Evolutionary conservation across 2,113 vertebrate species (phyloP), one percentile per base, ranked within the genome.

Genomic region (Mungos mungo): DNA sequence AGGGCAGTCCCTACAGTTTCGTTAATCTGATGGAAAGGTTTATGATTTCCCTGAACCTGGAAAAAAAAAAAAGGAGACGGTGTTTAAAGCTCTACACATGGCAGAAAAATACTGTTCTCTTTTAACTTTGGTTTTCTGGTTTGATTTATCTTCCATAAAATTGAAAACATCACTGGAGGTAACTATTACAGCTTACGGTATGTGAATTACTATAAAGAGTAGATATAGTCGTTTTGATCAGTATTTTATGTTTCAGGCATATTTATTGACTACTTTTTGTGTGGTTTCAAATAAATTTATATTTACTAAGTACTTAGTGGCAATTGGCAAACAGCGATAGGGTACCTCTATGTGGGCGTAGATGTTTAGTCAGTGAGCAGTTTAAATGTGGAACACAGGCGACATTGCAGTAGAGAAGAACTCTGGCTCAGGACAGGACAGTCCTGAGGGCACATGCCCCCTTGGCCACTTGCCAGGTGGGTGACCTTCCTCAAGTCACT

Each of bases 91-190:
- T 95, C 19, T 52, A 66, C 0, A 1, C 23, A 31, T 8, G 6
- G 9, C 45, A 29, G 35, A 57, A 77, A 91, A 93, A 35, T n/a
- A 72, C 38, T 38, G 63, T 88, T 82, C 7, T 57, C 29, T 95
- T 3, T 38, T 25, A 86, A 41, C 4, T 50, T 68, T 11, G 14
- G 7, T 41, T 90, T 97, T 94, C 60, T 50, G 47, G 15, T 31
- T 89, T 0, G 0, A 38, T 89, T 97, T 89, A 66, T 80, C 88
- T 84, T 96, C 21, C 35, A 33, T 86, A 76, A 83, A 90, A 89
- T 25, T 91, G 21, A 60, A 97, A 54, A 81, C 69, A 31, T 52
- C 21, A 60, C 31, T 76, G 2, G 15, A 57, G 41, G 19, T 52
- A 74, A 83, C 21, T 71, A n/a, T 66, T 27, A 29, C 1, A 54